Base-by-base conservation (phyloP, 2,113 vertebrate species). In the Rhynchopsitta pachyrhyncha region DNA sequence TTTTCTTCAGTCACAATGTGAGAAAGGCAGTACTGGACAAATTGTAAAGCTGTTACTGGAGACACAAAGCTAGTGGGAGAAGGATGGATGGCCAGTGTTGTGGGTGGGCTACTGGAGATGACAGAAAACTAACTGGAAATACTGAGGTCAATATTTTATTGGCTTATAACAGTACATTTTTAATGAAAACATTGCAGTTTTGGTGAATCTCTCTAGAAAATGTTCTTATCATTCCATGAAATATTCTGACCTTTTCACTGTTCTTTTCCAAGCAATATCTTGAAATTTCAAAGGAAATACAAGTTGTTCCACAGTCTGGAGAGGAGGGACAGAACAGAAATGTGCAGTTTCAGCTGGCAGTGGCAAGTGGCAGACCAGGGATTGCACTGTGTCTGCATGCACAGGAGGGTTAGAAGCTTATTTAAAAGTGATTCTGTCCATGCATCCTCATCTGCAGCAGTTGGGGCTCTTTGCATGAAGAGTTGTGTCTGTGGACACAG, bases 401-500 rank as follows among this genome's bases (percentile, higher is more conserved):
- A 76, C 44, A 88, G 7, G 23, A 82, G 17, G 18, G 16, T 68
- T 93, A 60, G 28, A 68, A 82, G 67, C 18, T 39, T 66, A 17
- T 83, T 88, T 79, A 28, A 50, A 77, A 67, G 15, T 33, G 42
- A 42, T 82, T 87, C 20, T 95, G 44, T 28, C 47, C 24, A 19
- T 64, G 35, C 41, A 87, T 4, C 11, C 13, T 60, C 39, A 85
- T 31, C 29, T 63, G 41, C 17, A 85, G 33, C 1, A 5, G 31
- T 1, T 5, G 3, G 5, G 35, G 3, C 5, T 80, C n/a, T 86
- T 67, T 19, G 8, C 15, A 13, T 52, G 35, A 79, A 20, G 41
- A 20, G 13, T 19, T 69, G 23, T 31, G 2, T 22, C 49, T 83
- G 24, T 20, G 10, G n/a, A 53, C 28, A n/a, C 0, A 0, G 25